Base-by-base conservation (phyloP, 2,797 vertebrate genomes). In the Lindbergichthys nudifrons region DNA sequence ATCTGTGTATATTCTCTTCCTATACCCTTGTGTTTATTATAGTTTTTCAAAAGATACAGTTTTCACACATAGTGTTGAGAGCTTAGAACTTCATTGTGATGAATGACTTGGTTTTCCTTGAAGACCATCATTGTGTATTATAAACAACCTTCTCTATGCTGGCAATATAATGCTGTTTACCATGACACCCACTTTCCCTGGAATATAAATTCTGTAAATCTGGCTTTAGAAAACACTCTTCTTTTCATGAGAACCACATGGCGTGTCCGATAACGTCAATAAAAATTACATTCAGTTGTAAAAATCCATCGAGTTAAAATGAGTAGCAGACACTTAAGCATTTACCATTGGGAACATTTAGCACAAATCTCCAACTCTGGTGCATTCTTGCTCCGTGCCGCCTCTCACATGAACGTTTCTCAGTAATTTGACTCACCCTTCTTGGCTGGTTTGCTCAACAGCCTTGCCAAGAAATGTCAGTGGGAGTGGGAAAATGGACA, bases 401-500 rank as follows among this genome's bases (percentile, higher is more conserved):
- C 32, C 47, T 62, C 53, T 54, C 51, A 16, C 43, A 66, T 4
- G 42, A 10, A 36, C 15, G 39, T 59, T 65, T 68, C 63, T 62
- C 16, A 4, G 50, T 11, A 19, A 0, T 5, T 72, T 41, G 77
- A 42, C 41, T 73, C 67, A n/a, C 23, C 41, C 45, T 3, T 21
- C 57, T 63, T 69, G 67, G 64, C 61, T 41, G 3, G 30, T 13
- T 36, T n/a, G 52, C 54, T 70, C n/a, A 3, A 5, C 26, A 1
- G 39, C 65, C 65, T n/a, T 39, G 65, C 75, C 46, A 70, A 47
- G 30, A 73, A 6, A 30, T 51, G 42, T 77, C 66, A 45, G 13
- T 30, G 16, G 21, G 39, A 70, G 53, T 58, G 15, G 48, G 47
- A 57, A 56, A 70, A 76, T 43, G 56, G 56, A 67, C 60, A 10